These are phyloP conservation scores for Hozukius guyotensis DNA, from an alignment of 2,797 vertebrate species.

Conservation along the genomic window DNA sequence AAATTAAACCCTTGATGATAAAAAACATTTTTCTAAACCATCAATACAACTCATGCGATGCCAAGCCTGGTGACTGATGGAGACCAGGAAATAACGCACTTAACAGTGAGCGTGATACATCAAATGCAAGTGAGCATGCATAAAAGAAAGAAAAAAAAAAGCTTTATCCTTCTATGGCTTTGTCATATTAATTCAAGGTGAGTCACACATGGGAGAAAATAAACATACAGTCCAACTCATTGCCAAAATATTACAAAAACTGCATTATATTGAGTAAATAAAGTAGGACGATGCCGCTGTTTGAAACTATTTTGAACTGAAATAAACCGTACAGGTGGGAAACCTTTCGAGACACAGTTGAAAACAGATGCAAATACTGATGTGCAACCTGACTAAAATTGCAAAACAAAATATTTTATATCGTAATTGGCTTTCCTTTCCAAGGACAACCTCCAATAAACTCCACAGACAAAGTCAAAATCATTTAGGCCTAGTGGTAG, in stretches of 20 bases:
- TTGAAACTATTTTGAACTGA: not conserved
- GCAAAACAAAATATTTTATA: not conserved
- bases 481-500: not conserved
- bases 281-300: not conserved
- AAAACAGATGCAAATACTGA: not conserved
- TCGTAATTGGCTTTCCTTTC: not conserved
- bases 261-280: not conserved
- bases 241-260: not conserved
- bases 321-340: not conserved
- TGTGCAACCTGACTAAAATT: not conserved
- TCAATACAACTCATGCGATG: not conserved
- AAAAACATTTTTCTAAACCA: not conserved
- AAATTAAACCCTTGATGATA: slow-evolving; percentile 1
- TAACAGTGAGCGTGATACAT: not conserved
- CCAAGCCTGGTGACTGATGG: not conserved
- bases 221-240: not conserved
- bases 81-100: not conserved
- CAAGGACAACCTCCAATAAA: not conserved
- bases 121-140: not conserved
- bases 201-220: not conserved
- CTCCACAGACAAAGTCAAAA: not conserved
- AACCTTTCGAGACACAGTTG: not conserved
- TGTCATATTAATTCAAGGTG: not conserved
- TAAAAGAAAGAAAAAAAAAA: not conserved
- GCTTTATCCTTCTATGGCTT: not conserved